These are phyloP conservation scores for Anniella stebbinsi DNA, from an alignment of 2,797 vertebrate genomes.

Conservation along the genomic window DNA sequence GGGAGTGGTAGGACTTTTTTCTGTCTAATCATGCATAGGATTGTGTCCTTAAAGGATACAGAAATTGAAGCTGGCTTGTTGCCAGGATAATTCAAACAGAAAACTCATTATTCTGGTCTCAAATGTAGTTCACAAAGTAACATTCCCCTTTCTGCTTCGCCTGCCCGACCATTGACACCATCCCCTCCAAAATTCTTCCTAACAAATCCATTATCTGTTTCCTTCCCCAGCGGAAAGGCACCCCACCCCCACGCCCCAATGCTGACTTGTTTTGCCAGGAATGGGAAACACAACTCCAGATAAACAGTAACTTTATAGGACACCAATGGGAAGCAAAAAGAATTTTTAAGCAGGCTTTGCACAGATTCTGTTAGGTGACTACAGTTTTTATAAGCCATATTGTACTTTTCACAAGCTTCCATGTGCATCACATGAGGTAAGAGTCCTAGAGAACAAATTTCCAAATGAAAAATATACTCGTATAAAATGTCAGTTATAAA, in stretches of 20 bases:
- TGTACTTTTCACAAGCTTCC: not conserved
- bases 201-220: slow-evolving; percentile 79
- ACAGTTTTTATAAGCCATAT: slow-evolving; percentile 6
- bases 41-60: slow-evolving; percentile 28
- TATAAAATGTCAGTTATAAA: not conserved
- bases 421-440: not conserved
- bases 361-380: slow-evolving; percentile 41
- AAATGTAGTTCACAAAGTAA: slow-evolving; percentile 73
- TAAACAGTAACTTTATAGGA: slow-evolving; percentile 67
- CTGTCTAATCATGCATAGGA: too few relatives aligned
- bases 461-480: not conserved
- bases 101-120: slow-evolving; percentile 60
- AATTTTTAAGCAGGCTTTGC: slow-evolving; percentile 24
- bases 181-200: slow-evolving; percentile 62
- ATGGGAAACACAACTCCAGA: slow-evolving; percentile 71
- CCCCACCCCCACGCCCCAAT: not conserved
- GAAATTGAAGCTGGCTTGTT: slow-evolving; percentile 42
- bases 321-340: slow-evolving; percentile 54
- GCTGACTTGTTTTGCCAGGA: slow-evolving; percentile 56
- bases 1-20: too few relatives aligned
- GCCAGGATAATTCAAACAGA: slow-evolving; percentile 64
- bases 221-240: slow-evolving; percentile 64
- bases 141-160: slow-evolving; percentile 62
- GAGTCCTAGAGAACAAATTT: not conserved
- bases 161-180: slow-evolving; percentile 50